Percentiles rank a stretch among this genome's conserved stretches.
Evolutionary conservation across 2,888 invertebrate genomes (phyloP).

Genomic region (Chesias legatella): DNA sequence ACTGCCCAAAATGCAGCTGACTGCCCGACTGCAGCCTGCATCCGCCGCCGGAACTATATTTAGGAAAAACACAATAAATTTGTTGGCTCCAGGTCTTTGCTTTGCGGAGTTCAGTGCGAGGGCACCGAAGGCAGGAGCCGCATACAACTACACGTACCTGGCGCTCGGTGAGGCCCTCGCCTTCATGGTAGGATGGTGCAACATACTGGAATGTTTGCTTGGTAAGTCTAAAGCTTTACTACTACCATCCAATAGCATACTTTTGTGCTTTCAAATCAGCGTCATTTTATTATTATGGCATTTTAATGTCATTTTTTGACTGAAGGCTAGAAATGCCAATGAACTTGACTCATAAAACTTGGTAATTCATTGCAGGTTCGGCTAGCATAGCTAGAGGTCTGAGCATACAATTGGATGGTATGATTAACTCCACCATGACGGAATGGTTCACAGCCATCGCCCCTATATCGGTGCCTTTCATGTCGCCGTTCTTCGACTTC

Average conservation of each 20-base stretch:
- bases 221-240: no score
- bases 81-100: constrained; percentile 83
- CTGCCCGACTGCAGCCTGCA: no score
- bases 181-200: constrained; percentile 95
- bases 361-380: constrained; percentile 69
- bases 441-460: constrained; percentile 80
- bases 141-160: constrained; percentile 93
- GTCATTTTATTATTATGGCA: no score
- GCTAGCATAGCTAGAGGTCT: constrained; percentile 89
- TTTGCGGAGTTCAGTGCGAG: constrained; percentile 94
- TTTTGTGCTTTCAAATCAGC: no score
- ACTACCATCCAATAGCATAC: no score
- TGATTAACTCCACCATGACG: constrained; percentile 83
- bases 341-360: neutral
- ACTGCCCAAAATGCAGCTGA: no score
- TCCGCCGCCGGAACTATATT: no score
- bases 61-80: no score
- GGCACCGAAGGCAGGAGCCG: constrained; percentile 92
- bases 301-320: no score
- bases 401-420: constrained; percentile 86
- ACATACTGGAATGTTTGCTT: constrained; percentile 91
- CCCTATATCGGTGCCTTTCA: constrained; percentile 79
- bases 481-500: constrained; percentile 87
- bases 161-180: constrained; percentile 93
- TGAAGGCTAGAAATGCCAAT: no score